A percentile compares a stretch with the other conserved stretches of the same genome.
phyloP scores from a whole-genome alignment of 2,113 vertebrate genomes.

The Rhea pennata region DNA sequence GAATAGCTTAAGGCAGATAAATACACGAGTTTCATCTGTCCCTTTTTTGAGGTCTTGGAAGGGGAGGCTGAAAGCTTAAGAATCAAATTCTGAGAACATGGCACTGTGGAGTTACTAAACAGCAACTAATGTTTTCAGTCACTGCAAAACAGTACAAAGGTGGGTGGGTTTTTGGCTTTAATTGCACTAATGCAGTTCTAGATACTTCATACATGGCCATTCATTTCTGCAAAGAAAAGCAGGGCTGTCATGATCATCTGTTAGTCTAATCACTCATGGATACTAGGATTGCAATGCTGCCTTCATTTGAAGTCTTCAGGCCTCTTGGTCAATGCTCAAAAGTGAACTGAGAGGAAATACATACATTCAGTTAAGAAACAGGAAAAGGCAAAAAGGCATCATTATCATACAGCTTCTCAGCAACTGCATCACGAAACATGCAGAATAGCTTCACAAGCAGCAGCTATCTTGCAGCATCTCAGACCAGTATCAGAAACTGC shows the following conservation, averaged over 20 bases:
- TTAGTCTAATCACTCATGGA: background rate
- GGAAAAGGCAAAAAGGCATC: background rate
- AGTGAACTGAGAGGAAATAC: background rate
- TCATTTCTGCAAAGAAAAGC: background rate
- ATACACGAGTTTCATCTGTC: background rate
- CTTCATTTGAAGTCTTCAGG: background rate
- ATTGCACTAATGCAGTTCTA: background rate
- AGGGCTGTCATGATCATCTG: background rate
- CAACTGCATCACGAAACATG: background rate
- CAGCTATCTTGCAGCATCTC: background rate
- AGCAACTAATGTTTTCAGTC: background rate
- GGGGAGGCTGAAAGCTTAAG: background rate
- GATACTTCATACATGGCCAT: background rate
- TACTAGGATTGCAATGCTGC: background rate
- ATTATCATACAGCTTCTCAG: background rate
- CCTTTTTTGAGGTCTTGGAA: background rate
- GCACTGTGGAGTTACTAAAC: background rate
- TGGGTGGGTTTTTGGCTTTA: too few species aligned
- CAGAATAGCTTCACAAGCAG: too few species aligned
- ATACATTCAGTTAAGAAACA: background rate
- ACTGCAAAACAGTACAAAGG: background rate
- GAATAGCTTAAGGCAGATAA: background rate
- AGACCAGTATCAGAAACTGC: background rate
- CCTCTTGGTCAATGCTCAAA: background rate
- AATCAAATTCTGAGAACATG: background rate